Percentiles rank a stretch among this genome's conserved stretches.
Evolutionary conservation across 37 sponge, comb jelly and placozoan genomes (phyloP).

Genomic region (Oscarella lobularis): DNA sequence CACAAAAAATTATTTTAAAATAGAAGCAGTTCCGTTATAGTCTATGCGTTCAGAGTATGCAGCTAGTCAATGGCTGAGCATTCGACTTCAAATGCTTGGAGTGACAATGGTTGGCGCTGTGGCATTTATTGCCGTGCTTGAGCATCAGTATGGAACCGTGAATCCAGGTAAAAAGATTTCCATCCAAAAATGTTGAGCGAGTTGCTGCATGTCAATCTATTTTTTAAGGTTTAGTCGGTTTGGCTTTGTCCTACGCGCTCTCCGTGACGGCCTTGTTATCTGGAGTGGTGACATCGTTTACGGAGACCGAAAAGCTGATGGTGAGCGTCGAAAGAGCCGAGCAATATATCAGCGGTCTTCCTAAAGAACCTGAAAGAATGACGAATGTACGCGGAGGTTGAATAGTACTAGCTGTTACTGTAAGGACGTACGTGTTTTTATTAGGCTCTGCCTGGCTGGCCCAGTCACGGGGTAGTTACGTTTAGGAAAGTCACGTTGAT

Average conservation of each 20-base stretch:
- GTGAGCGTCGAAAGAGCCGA: slow-evolving; percentile 84
- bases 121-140: slow-evolving; percentile 74
- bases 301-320: slow-evolving; percentile 96
- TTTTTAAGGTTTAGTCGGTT: slow-evolving; percentile 71
- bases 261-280: slow-evolving; percentile 73
- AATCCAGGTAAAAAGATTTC: slow-evolving; percentile 47
- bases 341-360: slow-evolving; percentile 76
- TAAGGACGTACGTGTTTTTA: not conserved
- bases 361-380: slow-evolving; percentile 26
- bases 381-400: not conserved
- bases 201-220: not conserved
- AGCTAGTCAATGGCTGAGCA: slow-evolving; percentile 55
- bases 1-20: too few species aligned
- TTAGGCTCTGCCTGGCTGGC: slow-evolving; percentile 48
- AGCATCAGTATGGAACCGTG: slow-evolving; percentile 71
- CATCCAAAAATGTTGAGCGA: slow-evolving; percentile 7
- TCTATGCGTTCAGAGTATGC: not conserved
- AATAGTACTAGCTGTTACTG: not conserved
- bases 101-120: slow-evolving; percentile 75
- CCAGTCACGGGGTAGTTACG: slow-evolving; percentile 40
- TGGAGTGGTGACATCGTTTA: slow-evolving; percentile 70
- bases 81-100: slow-evolving; percentile 83
- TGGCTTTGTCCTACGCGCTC: slow-evolving; percentile 92
- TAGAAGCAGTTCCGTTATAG: too few species aligned
- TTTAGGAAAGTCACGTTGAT: slow-evolving; percentile 38